Base-by-base conservation (phyloP, 1,140 invertebrate genomes). In the Protaetia brevitarsis region DNA sequence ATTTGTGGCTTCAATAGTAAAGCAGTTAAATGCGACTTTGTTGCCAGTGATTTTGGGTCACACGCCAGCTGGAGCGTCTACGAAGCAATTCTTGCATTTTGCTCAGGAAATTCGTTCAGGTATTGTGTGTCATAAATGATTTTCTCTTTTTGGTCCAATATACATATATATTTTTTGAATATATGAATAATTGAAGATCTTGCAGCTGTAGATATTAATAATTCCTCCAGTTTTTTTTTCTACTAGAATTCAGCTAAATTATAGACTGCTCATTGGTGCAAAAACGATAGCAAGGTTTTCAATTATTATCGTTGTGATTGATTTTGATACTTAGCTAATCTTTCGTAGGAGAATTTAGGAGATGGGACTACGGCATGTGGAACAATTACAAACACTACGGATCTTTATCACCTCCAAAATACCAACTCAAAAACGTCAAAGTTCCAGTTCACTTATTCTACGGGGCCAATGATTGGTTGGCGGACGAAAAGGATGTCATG, bases 61-160 rank as follows among this genome's bases (percentile, higher is more conserved):
- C 76, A 87, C 86, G 3, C 95, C 95, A 2, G 91, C 92, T 0
- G 94, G 94, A 4, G 84, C 92, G 0, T 91, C 93, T 0, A 85
- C 87, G 0, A 86, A 87, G 73, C 93, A 78, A 67, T 31, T 95
- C 6, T 79, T 90, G 4, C 91, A 94, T 74, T 93, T 87, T 71
- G 86, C 82, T 0, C 91, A 94, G 79, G 81, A 87, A 7, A 83
- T 90, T 57, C 79, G 79, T 26, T 84, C 81, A 45, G 79, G 79
- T n/a, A n/a, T n/a, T n/a, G n/a, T n/a, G n/a, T n/a, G n/a, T n/a
- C n/a, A n/a, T n/a, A n/a, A n/a, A n/a, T n/a, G n/a, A n/a, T n/a
- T n/a, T n/a, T n/a, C n/a, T n/a, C n/a, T n/a, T n/a, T n/a, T n/a
- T n/a, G n/a, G n/a, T n/a, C n/a, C n/a, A n/a, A n/a, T n/a, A n/a